Conservation (phyloP, 2,888 invertebrate genomes). For the Matsumyia berberina region DNA sequence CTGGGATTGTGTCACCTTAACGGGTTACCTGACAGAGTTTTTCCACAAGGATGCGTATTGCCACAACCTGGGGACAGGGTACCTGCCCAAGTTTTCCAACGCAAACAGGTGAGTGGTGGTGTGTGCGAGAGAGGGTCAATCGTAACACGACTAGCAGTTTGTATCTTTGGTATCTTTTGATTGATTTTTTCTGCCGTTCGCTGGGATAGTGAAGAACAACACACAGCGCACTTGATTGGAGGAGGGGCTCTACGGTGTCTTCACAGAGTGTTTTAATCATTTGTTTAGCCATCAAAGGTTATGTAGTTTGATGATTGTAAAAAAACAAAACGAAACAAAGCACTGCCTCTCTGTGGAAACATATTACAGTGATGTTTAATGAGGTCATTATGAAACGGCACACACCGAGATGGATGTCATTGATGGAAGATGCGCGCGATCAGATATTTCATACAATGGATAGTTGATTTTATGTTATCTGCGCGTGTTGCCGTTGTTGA, state of each 20-base stretch:
- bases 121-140: conserved; percentile 59
- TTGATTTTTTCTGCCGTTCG: conserved; percentile 56
- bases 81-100: conserved; percentile 25
- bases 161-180: conserved; percentile 51
- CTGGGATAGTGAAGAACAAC: conserved; percentile 23
- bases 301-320: conserved; percentile 68
- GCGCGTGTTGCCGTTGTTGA: conserved; percentile 42
- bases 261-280: conserved; percentile 60
- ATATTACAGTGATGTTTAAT: conserved; percentile 58
- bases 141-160: conserved; percentile 62
- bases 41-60: conserved; percentile 62
- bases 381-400: conserved; percentile 72
- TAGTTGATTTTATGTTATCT: conserved; percentile 65
- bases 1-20: conserved; percentile 74
- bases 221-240: conserved; percentile 35
- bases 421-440: conserved; percentile 67
- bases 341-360: conserved; percentile 37
- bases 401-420: conserved; percentile 66
- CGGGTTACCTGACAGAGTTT: conserved; percentile 56
- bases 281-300: conserved; percentile 67
- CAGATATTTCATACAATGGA: conserved; percentile 69
- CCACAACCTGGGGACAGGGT: conserved; percentile 19
- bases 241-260: conserved; percentile 56
- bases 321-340: conserved; percentile 22
- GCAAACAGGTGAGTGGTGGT: conserved; percentile 52